Evolutionary conservation across 2,888 invertebrate species (phyloP).

Genomic region (Hydropsyche betteni): DNA sequence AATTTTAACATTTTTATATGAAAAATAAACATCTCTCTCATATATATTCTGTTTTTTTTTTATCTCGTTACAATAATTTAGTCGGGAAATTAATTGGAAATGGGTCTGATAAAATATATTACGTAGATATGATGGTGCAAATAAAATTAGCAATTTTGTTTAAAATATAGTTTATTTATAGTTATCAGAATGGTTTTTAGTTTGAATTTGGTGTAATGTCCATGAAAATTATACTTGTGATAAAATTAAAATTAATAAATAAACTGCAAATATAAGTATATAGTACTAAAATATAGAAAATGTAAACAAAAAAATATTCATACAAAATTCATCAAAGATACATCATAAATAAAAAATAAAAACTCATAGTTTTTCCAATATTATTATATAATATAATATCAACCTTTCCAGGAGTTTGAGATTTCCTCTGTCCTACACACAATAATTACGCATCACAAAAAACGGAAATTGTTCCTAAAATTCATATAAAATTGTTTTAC

Average conservation of each 20-base stretch:
- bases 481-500: not conserved
- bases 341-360: constrained; percentile 10
- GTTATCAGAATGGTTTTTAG: constrained; percentile 28
- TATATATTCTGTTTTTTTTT: not conserved
- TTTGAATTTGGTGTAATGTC: constrained; percentile 23
- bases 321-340: constrained; percentile 19
- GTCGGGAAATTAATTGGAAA: too few species aligned
- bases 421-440: not conserved
- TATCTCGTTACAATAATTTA: not conserved
- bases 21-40: constrained; percentile 4
- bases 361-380: not conserved
- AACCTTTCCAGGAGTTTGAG: not conserved
- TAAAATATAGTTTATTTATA: constrained; percentile 32
- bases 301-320: constrained; percentile 7
- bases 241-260: not conserved
- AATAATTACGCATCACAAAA: not conserved
- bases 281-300: constrained; percentile 18
- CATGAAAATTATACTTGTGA: constrained; percentile 5
- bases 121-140: too few species aligned
- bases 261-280: not conserved
- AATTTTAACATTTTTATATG: constrained; percentile 6
- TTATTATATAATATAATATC: not conserved
- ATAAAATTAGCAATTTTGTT: not conserved
- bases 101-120: too few species aligned
- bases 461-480: too few species aligned